Conservation (phyloP, 1,140 invertebrate genomes). For the Formica exsecta region DNA sequence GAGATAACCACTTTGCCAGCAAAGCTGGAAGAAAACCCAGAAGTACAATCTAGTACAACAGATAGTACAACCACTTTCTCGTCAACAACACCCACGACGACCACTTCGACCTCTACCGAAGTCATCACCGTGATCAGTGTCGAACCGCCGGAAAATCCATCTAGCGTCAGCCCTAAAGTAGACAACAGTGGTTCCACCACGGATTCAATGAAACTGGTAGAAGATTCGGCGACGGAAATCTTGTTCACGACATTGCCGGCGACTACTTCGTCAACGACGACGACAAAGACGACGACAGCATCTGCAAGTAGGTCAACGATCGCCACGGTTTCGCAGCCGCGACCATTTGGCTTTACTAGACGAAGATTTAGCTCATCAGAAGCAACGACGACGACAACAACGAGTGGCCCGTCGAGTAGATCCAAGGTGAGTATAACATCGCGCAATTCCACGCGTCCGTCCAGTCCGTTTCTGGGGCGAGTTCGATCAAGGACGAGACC, state of each 20-base stretch:
- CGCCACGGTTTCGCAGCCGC: constrained; percentile 86
- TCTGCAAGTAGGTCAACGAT: constrained; percentile 78
- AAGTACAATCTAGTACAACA: constrained; percentile 55
- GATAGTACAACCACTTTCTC: constrained; percentile 52
- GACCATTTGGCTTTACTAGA: constrained; percentile 87
- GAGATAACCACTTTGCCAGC: constrained; percentile 31
- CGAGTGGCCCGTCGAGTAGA: constrained; percentile 70
- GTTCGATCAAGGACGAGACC: constrained; percentile 78
- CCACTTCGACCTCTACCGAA: constrained; percentile 26
- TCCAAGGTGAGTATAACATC: constrained; percentile 85
- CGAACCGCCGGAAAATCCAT: constrained; percentile 25
- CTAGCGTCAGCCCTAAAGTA: neutral
- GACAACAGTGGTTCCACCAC: constrained; percentile 53
- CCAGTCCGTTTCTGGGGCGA: constrained; percentile 73
- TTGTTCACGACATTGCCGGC: constrained; percentile 77
- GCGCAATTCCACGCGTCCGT: constrained; percentile 84
- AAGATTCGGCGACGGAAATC: constrained; percentile 82
- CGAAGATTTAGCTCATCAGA: constrained; percentile 83
- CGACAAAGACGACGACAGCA: constrained; percentile 70
- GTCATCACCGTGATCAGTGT: constrained; percentile 18
- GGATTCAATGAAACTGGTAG: constrained; percentile 75
- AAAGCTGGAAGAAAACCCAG: constrained; percentile 61
- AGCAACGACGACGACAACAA: constrained; percentile 79
- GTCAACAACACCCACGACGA: constrained; percentile 62
- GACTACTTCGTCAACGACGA: constrained; percentile 13